Base-by-base conservation (phyloP, 2,113 vertebrate species). In the Elachura formosa region DNA sequence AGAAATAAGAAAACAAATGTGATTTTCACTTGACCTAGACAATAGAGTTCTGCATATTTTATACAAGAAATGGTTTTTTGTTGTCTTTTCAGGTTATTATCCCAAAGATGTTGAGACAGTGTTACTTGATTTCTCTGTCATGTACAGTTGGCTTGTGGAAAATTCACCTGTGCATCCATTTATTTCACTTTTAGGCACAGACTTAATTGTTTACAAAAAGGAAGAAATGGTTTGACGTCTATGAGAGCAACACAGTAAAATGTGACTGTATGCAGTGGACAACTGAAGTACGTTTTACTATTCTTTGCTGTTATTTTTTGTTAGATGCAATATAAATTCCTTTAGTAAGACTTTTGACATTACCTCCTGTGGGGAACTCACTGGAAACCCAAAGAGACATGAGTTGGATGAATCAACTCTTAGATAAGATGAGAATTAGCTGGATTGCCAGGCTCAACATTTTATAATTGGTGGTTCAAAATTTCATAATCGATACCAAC, bases 31-130 rank as follows among this genome's bases (percentile, higher is more conserved):
- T 73, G 25, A 61, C 31, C 31, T 71, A 73, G 61, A 18, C 8
- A 59, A 15, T 2, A n/a, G 29, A 62, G 7, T 64, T 83, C 34
- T 69, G 13, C 59, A 4, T 62, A 67, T 68, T 93, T 75, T 81
- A 3, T 73, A 28, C 41, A 18, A 72, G 26, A 21, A 1, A 1
- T 26, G 1, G 0, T 45, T 9, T 3, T 74, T 45, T 46, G 13
- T 71, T 49, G 43, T 38, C 17, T 91, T 87, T 86, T 88, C 22
- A 64, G 21, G 26, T 77, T 79, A 52, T 46, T 84, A 40, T 43
- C 19, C 33, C 48, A 71, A 82, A 72, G 40, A 74, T 48, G 7
- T 63, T 52, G 55, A 72, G 43, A 29, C 31, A 58, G 4, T 0
- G 0, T 33, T 61, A 21, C 72, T 41, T 74, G 28, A 41, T 54